Conservation (phyloP, 1,140 invertebrate species). For the Rhagoletis zephyria region DNA sequence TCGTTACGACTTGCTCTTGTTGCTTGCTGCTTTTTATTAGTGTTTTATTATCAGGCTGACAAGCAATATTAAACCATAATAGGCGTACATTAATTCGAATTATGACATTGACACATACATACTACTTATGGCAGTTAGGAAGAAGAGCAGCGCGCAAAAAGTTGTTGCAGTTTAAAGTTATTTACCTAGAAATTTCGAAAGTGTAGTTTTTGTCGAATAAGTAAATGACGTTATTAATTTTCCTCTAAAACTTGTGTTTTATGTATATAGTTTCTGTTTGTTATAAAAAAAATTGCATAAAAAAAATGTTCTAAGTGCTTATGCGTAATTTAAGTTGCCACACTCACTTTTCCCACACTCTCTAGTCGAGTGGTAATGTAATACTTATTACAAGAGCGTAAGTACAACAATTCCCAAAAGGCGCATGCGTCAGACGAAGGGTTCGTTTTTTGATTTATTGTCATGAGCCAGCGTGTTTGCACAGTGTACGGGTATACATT, state of each 20-base stretch:
- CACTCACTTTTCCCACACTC: constrained; percentile 36
- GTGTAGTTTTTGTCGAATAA: too few relatives aligned
- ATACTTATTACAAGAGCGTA: constrained; percentile 42
- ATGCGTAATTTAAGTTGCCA: constrained; percentile 40
- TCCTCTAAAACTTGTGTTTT: neutral
- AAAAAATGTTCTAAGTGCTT: constrained; percentile 6
- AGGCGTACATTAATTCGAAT: neutral
- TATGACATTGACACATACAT: neutral
- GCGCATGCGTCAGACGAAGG: constrained; percentile 28
- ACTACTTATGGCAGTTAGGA: neutral
- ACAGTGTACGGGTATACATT: neutral
- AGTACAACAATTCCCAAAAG: constrained; percentile 26
- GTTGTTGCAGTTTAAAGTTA: neutral
- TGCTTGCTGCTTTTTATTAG: neutral
- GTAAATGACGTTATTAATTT: neutral
- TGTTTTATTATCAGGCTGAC: constrained; percentile 22
- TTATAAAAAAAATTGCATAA: neutral
- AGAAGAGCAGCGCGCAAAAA: neutral
- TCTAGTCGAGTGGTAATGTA: neutral
- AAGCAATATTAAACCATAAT: constrained; percentile 21
- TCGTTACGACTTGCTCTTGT: neutral
- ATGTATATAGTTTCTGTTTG: neutral
- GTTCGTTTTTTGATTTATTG: constrained; percentile 35
- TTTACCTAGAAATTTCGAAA: neutral
- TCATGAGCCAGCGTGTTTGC: neutral